phyloP scores from a whole-genome alignment of 1,140 invertebrate species.

The Philopotamus ludificatus region DNA sequence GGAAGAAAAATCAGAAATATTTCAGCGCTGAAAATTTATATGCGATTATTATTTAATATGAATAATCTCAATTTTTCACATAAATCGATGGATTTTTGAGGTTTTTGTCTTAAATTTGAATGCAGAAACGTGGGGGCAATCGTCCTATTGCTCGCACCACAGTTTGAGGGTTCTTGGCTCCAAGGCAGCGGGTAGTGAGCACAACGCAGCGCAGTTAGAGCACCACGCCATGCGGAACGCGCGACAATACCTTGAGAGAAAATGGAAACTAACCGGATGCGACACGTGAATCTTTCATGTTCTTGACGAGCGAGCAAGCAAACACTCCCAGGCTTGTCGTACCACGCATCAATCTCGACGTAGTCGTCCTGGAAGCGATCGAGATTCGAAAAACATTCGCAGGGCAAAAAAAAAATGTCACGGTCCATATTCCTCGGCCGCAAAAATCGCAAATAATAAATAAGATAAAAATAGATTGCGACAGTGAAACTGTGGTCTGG shows the following conservation, averaged over 20 bases:
- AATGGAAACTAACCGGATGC: slow-evolving; percentile 29
- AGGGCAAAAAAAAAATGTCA: no score
- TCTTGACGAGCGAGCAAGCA: slow-evolving; percentile 16
- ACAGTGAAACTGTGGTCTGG: no score
- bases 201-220: slow-evolving; percentile 11
- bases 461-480: no score
- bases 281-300: slow-evolving; percentile 31
- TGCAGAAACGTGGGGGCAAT: neutral
- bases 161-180: neutral
- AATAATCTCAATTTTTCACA: neutral
- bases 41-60: neutral
- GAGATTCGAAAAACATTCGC: no score
- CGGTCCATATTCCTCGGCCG: no score
- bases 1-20: no score
- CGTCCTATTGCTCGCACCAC: neutral
- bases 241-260: slow-evolving; percentile 30
- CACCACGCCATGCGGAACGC: slow-evolving; percentile 19
- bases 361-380: no score
- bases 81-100: neutral
- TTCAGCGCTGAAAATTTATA: neutral
- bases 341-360: neutral
- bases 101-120: neutral
- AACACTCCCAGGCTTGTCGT: slow-evolving; percentile 10
- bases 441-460: no score
- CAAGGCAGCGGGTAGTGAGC: neutral